phyloP scores from a whole-genome alignment of 2,888 invertebrate species.

The Seira sanloemensis region DNA sequence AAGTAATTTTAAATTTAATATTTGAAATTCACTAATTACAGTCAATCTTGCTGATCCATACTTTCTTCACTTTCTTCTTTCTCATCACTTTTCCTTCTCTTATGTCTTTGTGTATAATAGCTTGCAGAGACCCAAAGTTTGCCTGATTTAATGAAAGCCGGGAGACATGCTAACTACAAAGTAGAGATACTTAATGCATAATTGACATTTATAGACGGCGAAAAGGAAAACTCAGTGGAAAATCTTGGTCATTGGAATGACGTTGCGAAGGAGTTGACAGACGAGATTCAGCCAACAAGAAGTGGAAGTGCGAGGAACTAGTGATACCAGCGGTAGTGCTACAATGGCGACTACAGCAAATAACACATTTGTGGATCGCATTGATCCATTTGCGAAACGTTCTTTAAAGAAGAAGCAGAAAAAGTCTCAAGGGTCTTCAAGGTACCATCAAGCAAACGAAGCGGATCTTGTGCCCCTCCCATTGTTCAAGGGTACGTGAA shows the following conservation, averaged over 20 bases:
- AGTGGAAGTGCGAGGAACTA: constrained; percentile 57
- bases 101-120: too few species aligned
- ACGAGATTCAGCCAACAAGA: constrained; percentile 59
- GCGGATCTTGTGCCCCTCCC: constrained; percentile 97
- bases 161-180: too few species aligned
- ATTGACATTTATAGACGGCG: constrained; percentile 42
- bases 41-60: too few species aligned
- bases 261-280: constrained; percentile 68
- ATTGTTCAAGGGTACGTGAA: constrained; percentile 90
- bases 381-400: constrained; percentile 99
- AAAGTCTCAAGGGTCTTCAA: constrained; percentile 98
- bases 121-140: too few species aligned
- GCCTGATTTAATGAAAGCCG: too few species aligned
- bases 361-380: constrained; percentile 96
- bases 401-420: constrained; percentile 98
- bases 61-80: too few species aligned
- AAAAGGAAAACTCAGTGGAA: too few species aligned
- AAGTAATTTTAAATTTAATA: too few species aligned
- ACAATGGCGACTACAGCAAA: constrained; percentile 74
- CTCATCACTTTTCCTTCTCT: too few species aligned
- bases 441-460: constrained; percentile 98
- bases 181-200: too few species aligned
- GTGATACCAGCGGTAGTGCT: constrained; percentile 49
- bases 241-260: too few species aligned
- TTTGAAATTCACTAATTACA: too few species aligned